A percentile compares a stretch with the other conserved stretches of the same genome.
Evolutionary conservation across 2,113 vertebrate genomes (phyloP).

Genomic region (Nyctereutes procyonoides): DNA sequence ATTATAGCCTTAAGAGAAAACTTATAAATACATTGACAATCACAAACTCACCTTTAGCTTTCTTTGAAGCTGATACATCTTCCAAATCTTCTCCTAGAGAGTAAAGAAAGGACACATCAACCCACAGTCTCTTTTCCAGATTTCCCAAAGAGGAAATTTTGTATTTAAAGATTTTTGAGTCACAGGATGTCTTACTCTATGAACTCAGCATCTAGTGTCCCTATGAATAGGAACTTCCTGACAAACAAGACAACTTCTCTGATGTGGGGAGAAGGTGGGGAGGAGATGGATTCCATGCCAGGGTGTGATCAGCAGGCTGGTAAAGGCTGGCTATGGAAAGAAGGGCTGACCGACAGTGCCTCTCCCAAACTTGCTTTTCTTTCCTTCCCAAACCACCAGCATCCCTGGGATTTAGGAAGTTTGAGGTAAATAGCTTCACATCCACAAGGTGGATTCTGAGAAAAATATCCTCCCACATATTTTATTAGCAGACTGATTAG

Average conservation of each 20-base stretch:
- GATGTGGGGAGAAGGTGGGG: fast-evolving
- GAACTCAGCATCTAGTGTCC: background rate
- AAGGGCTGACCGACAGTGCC: fast-evolving
- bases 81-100: slow-evolving; percentile 57
- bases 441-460: background rate
- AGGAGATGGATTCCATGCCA: fast-evolving
- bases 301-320: background rate
- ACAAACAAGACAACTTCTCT: background rate
- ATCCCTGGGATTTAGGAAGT: background rate
- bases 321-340: background rate
- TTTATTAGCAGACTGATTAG: background rate
- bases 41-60: slow-evolving; percentile 58
- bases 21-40: background rate
- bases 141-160: background rate
- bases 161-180: background rate
- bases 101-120: background rate
- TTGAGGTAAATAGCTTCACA: background rate
- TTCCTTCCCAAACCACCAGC: background rate
- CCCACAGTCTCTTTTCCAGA: background rate
- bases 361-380: fast-evolving
- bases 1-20: background rate
- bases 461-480: background rate
- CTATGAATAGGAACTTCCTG: background rate
- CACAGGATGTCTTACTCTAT: background rate
- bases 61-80: slow-evolving; percentile 60